Base-by-base conservation (phyloP, 2,888 invertebrate genomes). In the Hyles lineata region DNA sequence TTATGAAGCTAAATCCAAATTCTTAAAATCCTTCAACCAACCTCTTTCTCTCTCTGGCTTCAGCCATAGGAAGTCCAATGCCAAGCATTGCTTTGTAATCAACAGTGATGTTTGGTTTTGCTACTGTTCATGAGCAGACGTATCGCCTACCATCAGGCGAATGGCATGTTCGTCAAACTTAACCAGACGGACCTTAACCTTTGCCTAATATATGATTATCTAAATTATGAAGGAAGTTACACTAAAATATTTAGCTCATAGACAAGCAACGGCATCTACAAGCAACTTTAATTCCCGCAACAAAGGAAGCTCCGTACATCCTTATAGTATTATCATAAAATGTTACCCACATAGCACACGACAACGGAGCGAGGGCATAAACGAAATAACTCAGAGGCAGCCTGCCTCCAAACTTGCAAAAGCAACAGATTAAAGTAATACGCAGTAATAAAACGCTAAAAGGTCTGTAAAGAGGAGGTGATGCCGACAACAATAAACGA, bases 391-490 rank as follows among this genome's bases (percentile, higher is more conserved):
- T 77, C 63, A 76, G 71, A 80, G 76, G 76, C 78, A 78, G 74
- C 79, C 78, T 78, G 77, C 75, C 76, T 72, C 73, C 55, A 72
- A 77, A 76, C 76, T 67, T 77, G 75, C 75, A 72, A 79, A 76
- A 77, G 80, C 78, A 82, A 77, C 76, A 81, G 80, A 83, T 84
- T 85, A 82, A 83, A 84, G 77, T 81, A 77, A 81, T 82, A 81
- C 78, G 73, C 76, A 78, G 76, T 79, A 85, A 82, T 85, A 84
- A 83, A 85, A 80, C 76, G 78, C 76, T 78, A 78, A 83, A 83
- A 82, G 77, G 80, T 78, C 77, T 76, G 74, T 73, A 76, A 79
- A 79, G 73, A 77, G 77, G 79, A 79, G 80, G 78, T 78, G 78
- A 77, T 80, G 76, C 77, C 60, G 70, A 79, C 80, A 76, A 81